Evolutionary conservation across 2,888 invertebrate species (phyloP).

Genomic region (Orthosia gothica): DNA sequence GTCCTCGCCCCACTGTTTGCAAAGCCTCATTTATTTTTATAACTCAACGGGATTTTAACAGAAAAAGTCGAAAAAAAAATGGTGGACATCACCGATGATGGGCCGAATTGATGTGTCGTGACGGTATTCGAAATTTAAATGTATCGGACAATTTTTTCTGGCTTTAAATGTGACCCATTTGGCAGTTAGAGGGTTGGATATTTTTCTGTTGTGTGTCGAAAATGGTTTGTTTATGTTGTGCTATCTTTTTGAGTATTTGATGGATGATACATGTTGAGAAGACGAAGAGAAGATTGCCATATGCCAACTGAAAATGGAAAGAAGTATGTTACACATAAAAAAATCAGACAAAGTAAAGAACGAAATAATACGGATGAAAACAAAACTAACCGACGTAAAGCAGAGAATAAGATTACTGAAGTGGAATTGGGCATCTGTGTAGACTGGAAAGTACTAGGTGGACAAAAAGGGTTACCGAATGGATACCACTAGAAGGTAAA

Average conservation of each 20-base stretch:
- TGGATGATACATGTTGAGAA: slow-evolving; percentile 20
- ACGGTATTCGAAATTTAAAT: slow-evolving; percentile 80
- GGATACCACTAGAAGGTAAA: too few relatives aligned
- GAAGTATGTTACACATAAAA: too few relatives aligned
- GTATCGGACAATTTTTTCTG: slow-evolving; percentile 71
- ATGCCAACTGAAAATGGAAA: too few relatives aligned
- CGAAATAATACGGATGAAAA: too few relatives aligned
- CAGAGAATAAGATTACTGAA: too few relatives aligned
- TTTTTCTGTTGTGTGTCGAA: slow-evolving; percentile 53
- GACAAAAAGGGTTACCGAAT: too few relatives aligned
- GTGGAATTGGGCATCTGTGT: too few relatives aligned
- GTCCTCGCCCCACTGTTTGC: slow-evolving; percentile 87
- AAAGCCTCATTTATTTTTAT: slow-evolving; percentile 90
- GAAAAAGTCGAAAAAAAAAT: slow-evolving; percentile 80
- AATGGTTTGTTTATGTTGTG: slow-evolving; percentile 54
- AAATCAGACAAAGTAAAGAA: too few relatives aligned
- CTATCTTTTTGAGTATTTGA: slow-evolving; percentile 35
- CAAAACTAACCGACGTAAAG: too few relatives aligned
- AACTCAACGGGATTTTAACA: slow-evolving; percentile 86
- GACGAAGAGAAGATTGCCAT: too few relatives aligned
- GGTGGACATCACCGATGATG: slow-evolving; percentile 81
- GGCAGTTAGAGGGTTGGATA: slow-evolving; percentile 63
- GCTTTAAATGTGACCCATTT: slow-evolving; percentile 65
- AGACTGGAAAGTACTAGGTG: too few relatives aligned
- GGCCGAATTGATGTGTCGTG: slow-evolving; percentile 83